Evolutionary conservation across 1,140 invertebrate genomes (phyloP).

Genomic region (Drosophila miranda): DNA sequence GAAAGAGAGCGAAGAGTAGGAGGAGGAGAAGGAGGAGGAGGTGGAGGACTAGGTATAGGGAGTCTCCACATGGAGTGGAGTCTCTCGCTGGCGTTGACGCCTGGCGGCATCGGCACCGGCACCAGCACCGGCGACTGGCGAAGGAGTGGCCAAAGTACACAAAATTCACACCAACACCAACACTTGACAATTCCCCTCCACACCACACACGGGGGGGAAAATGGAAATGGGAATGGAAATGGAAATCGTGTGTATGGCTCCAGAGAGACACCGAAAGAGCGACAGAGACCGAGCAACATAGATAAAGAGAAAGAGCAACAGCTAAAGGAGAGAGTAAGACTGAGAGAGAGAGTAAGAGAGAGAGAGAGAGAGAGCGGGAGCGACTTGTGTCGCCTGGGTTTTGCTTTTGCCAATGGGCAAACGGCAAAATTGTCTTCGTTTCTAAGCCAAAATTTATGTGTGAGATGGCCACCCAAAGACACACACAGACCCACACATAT

Average conservation of each 20-base stretch:
- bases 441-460: constrained; percentile 32
- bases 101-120: constrained; percentile 15
- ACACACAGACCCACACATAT: constrained; percentile 18
- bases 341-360: neutral
- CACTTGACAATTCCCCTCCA: constrained; percentile 68
- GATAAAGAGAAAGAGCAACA: neutral
- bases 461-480: constrained; percentile 20
- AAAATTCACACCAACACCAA: constrained; percentile 80
- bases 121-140: constrained; percentile 41
- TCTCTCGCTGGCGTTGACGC: constrained; percentile 1
- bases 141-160: constrained; percentile 83
- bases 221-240: constrained; percentile 30
- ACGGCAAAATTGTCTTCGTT: constrained; percentile 60
- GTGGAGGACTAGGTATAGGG: neutral
- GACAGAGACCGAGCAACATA: constrained; percentile 12
- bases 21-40: neutral
- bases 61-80: constrained; percentile 14
- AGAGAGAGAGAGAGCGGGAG: constrained; percentile 12
- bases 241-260: constrained; percentile 27
- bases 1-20: neutral
- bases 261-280: constrained; percentile 4
- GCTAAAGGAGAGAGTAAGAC: neutral
- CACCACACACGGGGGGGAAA: constrained; percentile 27
- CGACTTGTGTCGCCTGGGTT: constrained; percentile 28
- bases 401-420: constrained; percentile 57